phyloP scores from a whole-genome alignment of 2,113 vertebrate genomes.

The Saccopteryx leptura region DNA sequence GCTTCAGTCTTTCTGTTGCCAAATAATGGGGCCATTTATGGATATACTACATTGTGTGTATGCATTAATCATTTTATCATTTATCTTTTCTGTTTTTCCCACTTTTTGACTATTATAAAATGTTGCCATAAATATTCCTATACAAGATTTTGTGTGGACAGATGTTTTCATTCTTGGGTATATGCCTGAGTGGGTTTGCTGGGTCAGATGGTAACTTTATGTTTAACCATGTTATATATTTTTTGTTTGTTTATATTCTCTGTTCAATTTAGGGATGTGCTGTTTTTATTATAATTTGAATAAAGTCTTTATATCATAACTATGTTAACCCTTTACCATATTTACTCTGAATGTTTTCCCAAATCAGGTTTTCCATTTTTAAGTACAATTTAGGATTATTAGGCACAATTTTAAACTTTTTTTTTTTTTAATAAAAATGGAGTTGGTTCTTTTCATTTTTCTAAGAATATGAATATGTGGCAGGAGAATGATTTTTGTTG shows the following conservation, averaged over 20 bases:
- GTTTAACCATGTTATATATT: not conserved
- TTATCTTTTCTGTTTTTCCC: not conserved
- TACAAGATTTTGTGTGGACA: not conserved
- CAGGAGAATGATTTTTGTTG: not conserved
- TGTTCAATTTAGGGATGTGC: not conserved
- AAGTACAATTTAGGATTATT: not conserved
- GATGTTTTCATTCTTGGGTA: not conserved
- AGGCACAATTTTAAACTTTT: not conserved
- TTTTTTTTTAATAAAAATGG: not conserved
- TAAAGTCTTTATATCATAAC: not conserved
- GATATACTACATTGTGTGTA: not conserved
- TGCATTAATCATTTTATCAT: not conserved
- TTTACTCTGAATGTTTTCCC: constrained; percentile 30
- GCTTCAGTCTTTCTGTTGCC: not conserved
- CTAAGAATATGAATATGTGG: not conserved
- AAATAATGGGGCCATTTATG: not conserved
- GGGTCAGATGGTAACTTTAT: not conserved
- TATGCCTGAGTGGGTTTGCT: not conserved
- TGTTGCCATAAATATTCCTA: not conserved
- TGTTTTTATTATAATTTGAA: constrained; percentile 25
- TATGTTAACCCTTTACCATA: constrained; percentile 7
- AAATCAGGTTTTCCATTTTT: constrained; percentile 53
- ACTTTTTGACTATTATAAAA: not conserved
- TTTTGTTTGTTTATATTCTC: not conserved
- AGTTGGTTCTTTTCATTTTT: not conserved